Conservation (phyloP, 2,797 vertebrate species). For the Hylomyscus alleni region DNA sequence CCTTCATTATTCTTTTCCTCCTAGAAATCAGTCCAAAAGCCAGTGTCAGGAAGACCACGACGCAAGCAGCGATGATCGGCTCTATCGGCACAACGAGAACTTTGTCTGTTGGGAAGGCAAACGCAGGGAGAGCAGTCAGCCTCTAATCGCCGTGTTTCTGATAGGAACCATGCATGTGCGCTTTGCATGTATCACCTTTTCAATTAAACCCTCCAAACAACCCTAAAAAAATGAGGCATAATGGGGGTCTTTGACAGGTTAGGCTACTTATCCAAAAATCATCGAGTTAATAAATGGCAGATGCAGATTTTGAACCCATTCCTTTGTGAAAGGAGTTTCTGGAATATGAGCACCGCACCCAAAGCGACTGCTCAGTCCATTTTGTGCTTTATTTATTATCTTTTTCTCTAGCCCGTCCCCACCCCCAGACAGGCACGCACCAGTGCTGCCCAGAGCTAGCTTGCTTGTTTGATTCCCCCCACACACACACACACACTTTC, state of each 20-base stretch:
- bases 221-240: not conserved
- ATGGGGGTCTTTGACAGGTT: not conserved
- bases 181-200: not conserved
- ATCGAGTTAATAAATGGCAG: conserved; percentile 5
- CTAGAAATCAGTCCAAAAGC: conserved; percentile 92
- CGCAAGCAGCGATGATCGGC: conserved; percentile 92
- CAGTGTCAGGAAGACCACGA: conserved; percentile 91
- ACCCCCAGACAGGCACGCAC: not conserved
- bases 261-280: not conserved
- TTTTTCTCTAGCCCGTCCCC: not conserved
- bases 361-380: not conserved
- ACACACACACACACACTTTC: too few species aligned
- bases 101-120: conserved; percentile 88
- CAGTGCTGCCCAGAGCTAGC: not conserved
- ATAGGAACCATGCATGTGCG: not conserved
- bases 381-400: not conserved
- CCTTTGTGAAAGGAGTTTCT: conserved; percentile 34
- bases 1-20: conserved; percentile 89
- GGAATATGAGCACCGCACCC: not conserved
- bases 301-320: conserved; percentile 27
- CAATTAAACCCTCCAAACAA: not conserved
- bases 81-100: conserved; percentile 88
- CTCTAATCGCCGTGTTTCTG: not conserved
- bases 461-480: too few species aligned
- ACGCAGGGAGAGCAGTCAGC: not conserved